phyloP scores from a whole-genome alignment of 2,797 vertebrate species.

The Poecilia velifera region DNA sequence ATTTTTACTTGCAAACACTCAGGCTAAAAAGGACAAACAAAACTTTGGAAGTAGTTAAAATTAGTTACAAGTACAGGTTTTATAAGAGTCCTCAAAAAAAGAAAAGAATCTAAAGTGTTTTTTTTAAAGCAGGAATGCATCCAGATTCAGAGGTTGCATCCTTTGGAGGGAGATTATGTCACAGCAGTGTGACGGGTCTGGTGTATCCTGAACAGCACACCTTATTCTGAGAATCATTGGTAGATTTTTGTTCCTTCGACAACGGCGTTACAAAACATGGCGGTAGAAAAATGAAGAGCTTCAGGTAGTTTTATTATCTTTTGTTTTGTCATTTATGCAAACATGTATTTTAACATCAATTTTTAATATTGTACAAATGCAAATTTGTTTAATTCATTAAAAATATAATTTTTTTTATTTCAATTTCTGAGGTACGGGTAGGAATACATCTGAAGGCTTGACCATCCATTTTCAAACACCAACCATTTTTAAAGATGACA shows the following conservation, averaged over 20 bases:
- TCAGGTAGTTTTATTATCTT: background rate
- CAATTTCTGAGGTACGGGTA: background rate
- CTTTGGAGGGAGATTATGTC: background rate
- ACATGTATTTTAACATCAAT: background rate
- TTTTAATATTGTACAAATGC: background rate
- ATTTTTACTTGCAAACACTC: conserved; percentile 46
- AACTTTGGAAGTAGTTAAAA: background rate
- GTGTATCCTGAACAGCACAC: background rate
- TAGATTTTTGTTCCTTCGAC: background rate
- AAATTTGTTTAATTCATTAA: background rate
- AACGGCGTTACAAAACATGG: background rate
- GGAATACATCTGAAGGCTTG: background rate
- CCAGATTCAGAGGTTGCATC: background rate
- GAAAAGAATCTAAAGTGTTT: background rate
- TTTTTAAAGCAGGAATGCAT: background rate
- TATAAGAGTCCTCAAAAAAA: background rate
- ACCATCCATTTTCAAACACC: background rate
- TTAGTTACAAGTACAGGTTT: background rate
- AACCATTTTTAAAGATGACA: background rate
- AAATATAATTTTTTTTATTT: background rate
- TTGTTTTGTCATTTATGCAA: background rate
- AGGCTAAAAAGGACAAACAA: background rate
- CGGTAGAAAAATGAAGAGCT: background rate
- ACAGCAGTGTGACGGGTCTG: background rate
- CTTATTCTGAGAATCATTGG: background rate